Evolutionary conservation across 2,888 invertebrate species (phyloP), one percentile per base, ranked within the genome.

Genomic region (Pyralis farinalis): DNA sequence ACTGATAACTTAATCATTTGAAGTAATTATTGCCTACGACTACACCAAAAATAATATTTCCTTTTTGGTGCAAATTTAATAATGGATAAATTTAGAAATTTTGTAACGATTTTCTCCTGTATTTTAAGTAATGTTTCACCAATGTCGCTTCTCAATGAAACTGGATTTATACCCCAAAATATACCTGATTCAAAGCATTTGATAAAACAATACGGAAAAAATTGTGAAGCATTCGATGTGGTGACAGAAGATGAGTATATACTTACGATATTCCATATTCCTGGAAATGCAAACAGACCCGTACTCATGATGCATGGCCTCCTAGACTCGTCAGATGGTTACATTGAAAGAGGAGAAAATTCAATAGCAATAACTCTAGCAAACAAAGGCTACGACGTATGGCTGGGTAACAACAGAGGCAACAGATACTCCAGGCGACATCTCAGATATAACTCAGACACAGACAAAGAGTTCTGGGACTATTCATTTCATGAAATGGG

Each of bases 401-500:
- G 80, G 80, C 40, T 54, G 0, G 62, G 68, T 33, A 79, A 78
- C 42, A 73, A 77, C 8, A 76, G 94, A 39, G 94, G 94, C 3
- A 93, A 91, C 55, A 80, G 72, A 2, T 93, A 92, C 59, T 90
- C 91, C 1, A 71, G 84, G 20, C 72, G 71, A 7, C 94, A 94
- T 56, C 47, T 54, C 0, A 64, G 63, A 1, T 50, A 81, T 69
- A 47, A 82, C 35, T 67, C 83, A 0, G 59, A 73, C 33, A 47
- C 29, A 0, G 78, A 90, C 33, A 40, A 51, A 11, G 37, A 55
- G 0, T 91, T 71, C 52, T 91, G 91, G 91, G 48, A 82, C 33
- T 91, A 86, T 51, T 91, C 91, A 44, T 92, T 90, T 80, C 92
- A 95, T 61, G 93, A 96, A 60, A 92, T 93, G 67, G 95, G 93